Evolutionary conservation across 1,140 invertebrate species (phyloP).

Genomic region (Asobara japonica): DNA sequence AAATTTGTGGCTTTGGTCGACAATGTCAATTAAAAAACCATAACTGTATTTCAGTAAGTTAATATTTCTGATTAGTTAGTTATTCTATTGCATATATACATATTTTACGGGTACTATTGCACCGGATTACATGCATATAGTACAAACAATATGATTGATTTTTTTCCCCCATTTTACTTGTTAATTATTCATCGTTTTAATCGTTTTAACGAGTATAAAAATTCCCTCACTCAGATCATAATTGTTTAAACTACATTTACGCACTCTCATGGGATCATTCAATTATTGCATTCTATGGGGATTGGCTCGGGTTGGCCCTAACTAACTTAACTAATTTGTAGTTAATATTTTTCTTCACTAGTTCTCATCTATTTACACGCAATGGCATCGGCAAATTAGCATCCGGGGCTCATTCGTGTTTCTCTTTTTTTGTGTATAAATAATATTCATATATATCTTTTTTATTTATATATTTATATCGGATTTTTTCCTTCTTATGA

Average conservation of each 20-base stretch:
- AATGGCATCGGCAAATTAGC: conserved; percentile 17
- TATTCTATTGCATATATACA: conserved; percentile 25
- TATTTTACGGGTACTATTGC: conserved; percentile 3
- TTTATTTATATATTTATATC: conserved; percentile 33
- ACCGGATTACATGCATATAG: conserved; percentile 17
- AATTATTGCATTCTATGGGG: conserved; percentile 33
- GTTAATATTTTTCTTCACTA: conserved; percentile 42
- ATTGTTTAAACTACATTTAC: conserved; percentile 22
- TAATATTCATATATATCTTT: conserved; percentile 37
- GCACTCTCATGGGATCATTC: conserved; percentile 27
- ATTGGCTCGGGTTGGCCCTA: conserved; percentile 51
- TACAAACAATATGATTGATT: conserved; percentile 25
- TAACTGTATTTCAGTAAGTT: too few relatives aligned
- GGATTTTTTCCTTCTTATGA: conserved; percentile 30
- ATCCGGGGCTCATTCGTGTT: conserved; percentile 22
- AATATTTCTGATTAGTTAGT: conserved; percentile 6
- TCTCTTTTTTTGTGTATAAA: conserved; percentile 25
- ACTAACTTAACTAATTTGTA: conserved; percentile 60
- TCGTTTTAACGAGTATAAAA: conserved; percentile 35
- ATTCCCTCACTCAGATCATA: conserved; percentile 18
- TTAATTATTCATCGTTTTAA: conserved; percentile 30
- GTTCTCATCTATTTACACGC: conserved; percentile 26
- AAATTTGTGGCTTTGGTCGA: background rate
- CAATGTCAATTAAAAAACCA: too few relatives aligned
- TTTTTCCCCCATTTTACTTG: conserved; percentile 36